A percentile compares a stretch with the other conserved stretches of the same genome.
phyloP scores from a whole-genome alignment of 2,113 vertebrate genomes.

The Hiodon alosoides region DNA sequence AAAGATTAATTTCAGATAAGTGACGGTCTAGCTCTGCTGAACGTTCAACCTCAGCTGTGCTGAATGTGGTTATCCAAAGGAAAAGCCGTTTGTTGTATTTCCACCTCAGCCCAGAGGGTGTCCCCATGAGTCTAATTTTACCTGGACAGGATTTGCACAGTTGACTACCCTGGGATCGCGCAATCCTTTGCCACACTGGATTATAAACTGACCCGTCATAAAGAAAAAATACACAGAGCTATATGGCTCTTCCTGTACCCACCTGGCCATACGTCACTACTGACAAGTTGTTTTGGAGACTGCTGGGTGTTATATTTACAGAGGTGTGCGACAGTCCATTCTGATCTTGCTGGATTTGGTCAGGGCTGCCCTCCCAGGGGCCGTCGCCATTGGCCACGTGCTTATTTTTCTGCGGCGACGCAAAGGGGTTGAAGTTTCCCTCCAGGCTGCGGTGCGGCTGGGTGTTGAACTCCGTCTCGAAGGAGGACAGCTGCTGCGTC shows the following conservation, averaged over 20 bases:
- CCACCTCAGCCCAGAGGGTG: no score
- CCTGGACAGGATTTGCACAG: no score
- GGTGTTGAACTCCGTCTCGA: conserved; percentile 97
- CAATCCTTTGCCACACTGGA: no score
- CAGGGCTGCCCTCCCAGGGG: conserved; percentile 82
- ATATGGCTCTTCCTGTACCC: conserved; percentile 45
- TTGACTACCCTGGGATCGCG: no score
- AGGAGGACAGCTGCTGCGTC: conserved; percentile 97
- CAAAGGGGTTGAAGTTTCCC: conserved; percentile 97
- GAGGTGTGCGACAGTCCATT: conserved; percentile 95
- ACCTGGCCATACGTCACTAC: conserved; percentile 98
- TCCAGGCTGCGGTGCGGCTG: conserved; percentile 93
- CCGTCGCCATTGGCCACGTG: conserved; percentile 71
- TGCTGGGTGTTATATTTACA: conserved; percentile 94
- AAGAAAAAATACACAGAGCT: no score
- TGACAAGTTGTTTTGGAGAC: conserved; percentile 92
- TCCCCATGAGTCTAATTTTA: no score
- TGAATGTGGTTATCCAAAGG: no score
- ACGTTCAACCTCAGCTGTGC: no score
- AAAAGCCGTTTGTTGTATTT: no score
- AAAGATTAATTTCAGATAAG: no score
- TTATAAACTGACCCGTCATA: no score
- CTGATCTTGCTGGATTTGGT: conserved; percentile 93
- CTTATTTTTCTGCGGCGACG: conserved; percentile 98
- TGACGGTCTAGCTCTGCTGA: no score